These are phyloP conservation scores for Chitala chitala DNA, from an alignment of 2,113 vertebrate genomes.

Conservation along the genomic window DNA sequence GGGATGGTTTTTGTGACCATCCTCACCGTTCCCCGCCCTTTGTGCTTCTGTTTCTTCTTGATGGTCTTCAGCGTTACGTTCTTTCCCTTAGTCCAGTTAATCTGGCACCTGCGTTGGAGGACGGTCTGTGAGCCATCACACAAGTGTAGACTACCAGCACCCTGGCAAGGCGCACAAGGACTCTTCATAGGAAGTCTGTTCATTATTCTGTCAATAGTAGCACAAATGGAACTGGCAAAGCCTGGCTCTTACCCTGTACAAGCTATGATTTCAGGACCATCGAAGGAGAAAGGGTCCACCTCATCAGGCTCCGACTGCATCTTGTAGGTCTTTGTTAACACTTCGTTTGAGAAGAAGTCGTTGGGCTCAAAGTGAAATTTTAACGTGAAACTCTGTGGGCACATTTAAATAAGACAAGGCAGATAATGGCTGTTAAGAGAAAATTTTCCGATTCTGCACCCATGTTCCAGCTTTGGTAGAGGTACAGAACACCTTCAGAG, in stretches of 20 bases:
- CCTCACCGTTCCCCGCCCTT: constrained; percentile 94
- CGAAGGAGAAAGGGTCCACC: constrained; percentile 93
- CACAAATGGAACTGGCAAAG: too few species aligned
- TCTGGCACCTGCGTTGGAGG: constrained; percentile 71
- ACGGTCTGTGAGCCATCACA: background rate
- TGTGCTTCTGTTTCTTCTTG: constrained; percentile 99
- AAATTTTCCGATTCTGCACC: too few species aligned
- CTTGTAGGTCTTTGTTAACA: constrained; percentile 89
- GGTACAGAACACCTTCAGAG: background rate
- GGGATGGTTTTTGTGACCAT: constrained; percentile 97
- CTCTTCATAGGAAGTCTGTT: background rate
- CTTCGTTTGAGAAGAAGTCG: constrained; percentile 95
- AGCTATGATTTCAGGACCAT: constrained; percentile 95
- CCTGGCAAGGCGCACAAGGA: background rate
- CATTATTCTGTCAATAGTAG: background rate
- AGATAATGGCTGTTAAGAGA: too few species aligned
- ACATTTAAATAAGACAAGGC: background rate
- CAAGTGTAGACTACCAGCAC: background rate
- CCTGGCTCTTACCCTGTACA: constrained; percentile 91
- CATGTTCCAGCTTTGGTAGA: background rate
- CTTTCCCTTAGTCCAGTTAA: constrained; percentile 98
- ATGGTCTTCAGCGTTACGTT: constrained; percentile 98
- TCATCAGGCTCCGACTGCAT: constrained; percentile 97
- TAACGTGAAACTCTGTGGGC: constrained; percentile 85
- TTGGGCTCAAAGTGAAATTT: constrained; percentile 96